Evolutionary conservation across 2,797 vertebrate genomes (phyloP).

Genomic region (Parotocinclus haroldoi): DNA sequence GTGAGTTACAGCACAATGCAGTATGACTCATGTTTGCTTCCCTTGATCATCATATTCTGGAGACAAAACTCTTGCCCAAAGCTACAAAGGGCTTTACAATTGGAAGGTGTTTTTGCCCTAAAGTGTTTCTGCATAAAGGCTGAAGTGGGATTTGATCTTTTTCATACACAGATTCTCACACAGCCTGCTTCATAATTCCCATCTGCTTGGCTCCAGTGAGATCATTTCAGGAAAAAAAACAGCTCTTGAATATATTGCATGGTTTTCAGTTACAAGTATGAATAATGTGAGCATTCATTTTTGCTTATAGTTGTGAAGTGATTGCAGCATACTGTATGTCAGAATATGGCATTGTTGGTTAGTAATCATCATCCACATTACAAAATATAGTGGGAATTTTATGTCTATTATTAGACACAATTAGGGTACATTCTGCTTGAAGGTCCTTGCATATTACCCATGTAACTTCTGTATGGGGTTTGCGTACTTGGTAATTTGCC

Average conservation of each 20-base stretch:
- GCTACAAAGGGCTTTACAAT: constrained; percentile 23
- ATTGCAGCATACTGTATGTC: too few species aligned
- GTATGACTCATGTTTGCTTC: constrained; percentile 33
- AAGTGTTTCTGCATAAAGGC: constrained; percentile 13
- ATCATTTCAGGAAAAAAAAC: constrained; percentile 17
- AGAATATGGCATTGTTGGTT: too few species aligned
- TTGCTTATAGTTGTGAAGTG: too few species aligned
- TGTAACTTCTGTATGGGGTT: too few species aligned
- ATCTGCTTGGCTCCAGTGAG: constrained; percentile 19
- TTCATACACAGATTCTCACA: constrained; percentile 23
- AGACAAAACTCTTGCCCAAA: constrained; percentile 15
- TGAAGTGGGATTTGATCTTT: constrained; percentile 22
- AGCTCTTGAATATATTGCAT: background rate
- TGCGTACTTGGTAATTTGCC: too few species aligned
- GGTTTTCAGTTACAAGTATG: too few species aligned
- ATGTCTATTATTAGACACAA: too few species aligned
- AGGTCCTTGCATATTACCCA: too few species aligned
- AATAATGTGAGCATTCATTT: too few species aligned
- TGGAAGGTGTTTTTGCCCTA: constrained; percentile 35
- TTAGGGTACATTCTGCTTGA: too few species aligned
- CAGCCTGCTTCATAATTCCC: constrained; percentile 23
- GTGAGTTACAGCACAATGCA: constrained; percentile 18
- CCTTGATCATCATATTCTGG: constrained; percentile 38
- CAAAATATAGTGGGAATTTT: too few species aligned
- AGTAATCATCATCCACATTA: too few species aligned